Evolutionary conservation across 2,888 invertebrate species (phyloP).

Genomic region (Epistrophe eligans): DNA sequence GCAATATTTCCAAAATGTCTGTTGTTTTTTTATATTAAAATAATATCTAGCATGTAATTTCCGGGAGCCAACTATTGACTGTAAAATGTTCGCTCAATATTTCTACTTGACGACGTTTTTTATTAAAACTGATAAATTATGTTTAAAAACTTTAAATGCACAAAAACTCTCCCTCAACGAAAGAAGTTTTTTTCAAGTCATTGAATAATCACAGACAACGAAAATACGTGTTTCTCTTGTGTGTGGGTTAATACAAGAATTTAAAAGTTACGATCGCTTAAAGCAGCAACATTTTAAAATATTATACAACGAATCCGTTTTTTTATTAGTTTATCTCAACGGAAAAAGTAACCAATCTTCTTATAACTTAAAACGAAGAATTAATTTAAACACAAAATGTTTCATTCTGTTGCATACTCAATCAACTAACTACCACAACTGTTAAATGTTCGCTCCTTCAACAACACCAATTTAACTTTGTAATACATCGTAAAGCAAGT

Average conservation of each 20-base stretch:
- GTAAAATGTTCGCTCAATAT: too few relatives aligned
- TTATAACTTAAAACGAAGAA: background rate
- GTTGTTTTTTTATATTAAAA: too few relatives aligned
- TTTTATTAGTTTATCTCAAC: background rate
- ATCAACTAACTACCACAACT: background rate
- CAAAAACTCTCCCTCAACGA: too few relatives aligned
- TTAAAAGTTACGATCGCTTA: background rate
- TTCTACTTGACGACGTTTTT: too few relatives aligned
- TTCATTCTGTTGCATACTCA: conserved; percentile 2
- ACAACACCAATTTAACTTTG: conserved; percentile 44
- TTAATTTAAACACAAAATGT: background rate
- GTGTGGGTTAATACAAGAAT: too few relatives aligned
- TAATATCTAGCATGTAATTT: too few relatives aligned
- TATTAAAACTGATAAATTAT: too few relatives aligned
- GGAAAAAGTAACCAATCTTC: background rate
- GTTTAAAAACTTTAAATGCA: too few relatives aligned
- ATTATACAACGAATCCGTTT: background rate
- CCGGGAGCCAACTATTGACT: too few relatives aligned
- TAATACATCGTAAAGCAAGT: conserved; percentile 47
- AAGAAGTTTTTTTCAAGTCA: background rate
- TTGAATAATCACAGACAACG: too few relatives aligned
- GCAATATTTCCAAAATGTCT: too few relatives aligned
- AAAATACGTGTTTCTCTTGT: background rate
- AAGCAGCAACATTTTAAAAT: background rate
- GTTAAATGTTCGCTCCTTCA: conserved; percentile 22